Evolutionary conservation across 2,797 vertebrate genomes (phyloP), one percentile per base, ranked within the genome.

Genomic region (Myripristis jacobus): DNA sequence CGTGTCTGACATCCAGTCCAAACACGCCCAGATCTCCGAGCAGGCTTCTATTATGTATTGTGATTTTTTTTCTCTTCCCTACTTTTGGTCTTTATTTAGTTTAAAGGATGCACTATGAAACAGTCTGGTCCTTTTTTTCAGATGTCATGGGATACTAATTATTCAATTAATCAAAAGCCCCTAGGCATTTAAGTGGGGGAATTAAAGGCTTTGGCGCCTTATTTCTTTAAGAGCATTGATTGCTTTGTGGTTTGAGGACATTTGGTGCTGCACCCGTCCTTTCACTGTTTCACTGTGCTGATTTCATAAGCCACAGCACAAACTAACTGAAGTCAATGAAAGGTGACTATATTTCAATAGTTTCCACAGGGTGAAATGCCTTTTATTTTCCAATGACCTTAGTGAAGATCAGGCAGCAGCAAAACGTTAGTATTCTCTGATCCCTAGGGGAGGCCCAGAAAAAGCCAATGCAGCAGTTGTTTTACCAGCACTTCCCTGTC

Each of bases 391-490:
- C 70, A 24, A 64, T 59, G 85, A 89, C 88, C 85, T 88, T 71
- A 53, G 70, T 57, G 71, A 84, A 83, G 84, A 84, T 82, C 80
- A 79, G 71, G 62, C 63, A 62, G 47, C 15, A 12, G 68, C 73
- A 70, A 84, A 82, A 87, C 63, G 77, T 63, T 66, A 70, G 60
- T 65, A 81, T 65, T 66, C 64, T 43, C 19, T 2, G 46, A 24
- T 80, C 81, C 87, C 82, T 29, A 13, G 43, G 85, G 78, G 83
- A 80, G 61, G 41, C 41, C 4, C 2, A 46, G 60, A 83, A 88
- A 86, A 46, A 86, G 87, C 79, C 69, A 52, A 73, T 61, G 43
- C 83, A 80, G 84, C 86, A 86, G 46, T 88, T 84, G 82, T 82
- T 89, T 71, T 59, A 71, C 75, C 13, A 11, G 59, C 52, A 38